These are phyloP conservation scores for Pithys albifrons DNA, from an alignment of 2,113 vertebrate species.

Conservation along the genomic window DNA sequence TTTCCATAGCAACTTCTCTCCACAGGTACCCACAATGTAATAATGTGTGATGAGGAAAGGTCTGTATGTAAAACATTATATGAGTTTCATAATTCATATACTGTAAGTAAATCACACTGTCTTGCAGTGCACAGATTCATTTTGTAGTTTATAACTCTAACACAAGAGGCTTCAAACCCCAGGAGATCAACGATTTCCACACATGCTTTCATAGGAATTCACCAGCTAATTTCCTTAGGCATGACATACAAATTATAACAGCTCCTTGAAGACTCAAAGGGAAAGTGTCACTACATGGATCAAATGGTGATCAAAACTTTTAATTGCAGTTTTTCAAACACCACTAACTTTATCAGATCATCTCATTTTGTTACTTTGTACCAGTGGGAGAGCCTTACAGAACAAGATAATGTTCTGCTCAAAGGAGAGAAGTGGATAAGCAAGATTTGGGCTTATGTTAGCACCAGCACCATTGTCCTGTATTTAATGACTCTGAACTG, in stretches of 20 bases:
- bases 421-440: not conserved
- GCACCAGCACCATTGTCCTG: not conserved
- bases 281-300: not conserved
- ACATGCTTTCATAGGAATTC: not conserved
- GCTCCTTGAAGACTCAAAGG: not conserved
- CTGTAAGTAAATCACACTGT: not conserved
- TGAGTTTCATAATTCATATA: not conserved
- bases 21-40: not conserved
- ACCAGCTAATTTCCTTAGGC: not conserved
- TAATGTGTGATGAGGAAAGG: not conserved
- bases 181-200: not conserved
- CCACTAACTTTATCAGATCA: not conserved
- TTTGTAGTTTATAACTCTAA: not conserved
- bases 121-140: not conserved
- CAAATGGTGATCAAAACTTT: not conserved
- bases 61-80: not conserved
- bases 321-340: not conserved
- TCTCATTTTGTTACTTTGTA: not conserved
- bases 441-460: not conserved
- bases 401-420: not conserved
- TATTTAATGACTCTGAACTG: not conserved
- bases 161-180: not conserved
- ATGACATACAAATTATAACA: not conserved
- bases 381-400: not conserved
- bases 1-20: conserved; percentile 1